phyloP scores from a whole-genome alignment of 1,140 invertebrate species.

The Scaptomyza pallida region DNA sequence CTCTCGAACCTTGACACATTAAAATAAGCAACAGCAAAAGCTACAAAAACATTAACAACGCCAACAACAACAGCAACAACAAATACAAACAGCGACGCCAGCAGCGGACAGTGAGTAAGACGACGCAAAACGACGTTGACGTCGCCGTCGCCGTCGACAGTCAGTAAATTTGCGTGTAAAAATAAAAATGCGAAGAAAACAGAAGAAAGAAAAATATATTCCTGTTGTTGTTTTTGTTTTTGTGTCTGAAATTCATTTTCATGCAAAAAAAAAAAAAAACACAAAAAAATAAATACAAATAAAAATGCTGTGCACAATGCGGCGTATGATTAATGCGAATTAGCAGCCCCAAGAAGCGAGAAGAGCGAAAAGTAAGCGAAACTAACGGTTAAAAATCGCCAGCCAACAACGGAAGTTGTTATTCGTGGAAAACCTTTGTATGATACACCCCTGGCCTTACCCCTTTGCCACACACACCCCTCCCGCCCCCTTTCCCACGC shows the following conservation, averaged over 20 bases:
- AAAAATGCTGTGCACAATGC: slow-evolving; percentile 63
- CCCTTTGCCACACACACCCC: too few species aligned
- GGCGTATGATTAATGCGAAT: slow-evolving; percentile 82
- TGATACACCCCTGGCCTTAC: slow-evolving; percentile 6
- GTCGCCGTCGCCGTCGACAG: slow-evolving; percentile 21
- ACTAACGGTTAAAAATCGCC: slow-evolving; percentile 17
- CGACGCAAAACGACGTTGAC: slow-evolving; percentile 4
- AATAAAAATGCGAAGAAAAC: slow-evolving; percentile 72
- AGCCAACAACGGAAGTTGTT: slow-evolving; percentile 72
- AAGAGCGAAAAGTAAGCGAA: slow-evolving; percentile 21
- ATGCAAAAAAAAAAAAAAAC: slow-evolving; percentile 60
- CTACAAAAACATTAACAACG: neutral
- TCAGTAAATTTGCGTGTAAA: slow-evolving; percentile 75
- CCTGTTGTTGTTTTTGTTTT: slow-evolving; percentile 21
- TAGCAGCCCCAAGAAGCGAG: slow-evolving; percentile 43
- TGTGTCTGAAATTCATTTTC: slow-evolving; percentile 68
- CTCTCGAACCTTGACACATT: slow-evolving; percentile 81
- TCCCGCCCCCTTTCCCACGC: too few species aligned
- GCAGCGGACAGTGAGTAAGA: slow-evolving; percentile 1
- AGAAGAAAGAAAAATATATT: slow-evolving; percentile 51
- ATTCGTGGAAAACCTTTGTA: slow-evolving; percentile 73
- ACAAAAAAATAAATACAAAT: slow-evolving; percentile 63
- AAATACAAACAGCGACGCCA: neutral
- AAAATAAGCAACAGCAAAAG: slow-evolving; percentile 68
- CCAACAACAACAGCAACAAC: neutral